A percentile compares a stretch with the other conserved stretches of the same genome.
These are phyloP conservation scores for Halictus rubicundus DNA, from an alignment of 1,140 invertebrate genomes.

Conservation along the genomic window DNA sequence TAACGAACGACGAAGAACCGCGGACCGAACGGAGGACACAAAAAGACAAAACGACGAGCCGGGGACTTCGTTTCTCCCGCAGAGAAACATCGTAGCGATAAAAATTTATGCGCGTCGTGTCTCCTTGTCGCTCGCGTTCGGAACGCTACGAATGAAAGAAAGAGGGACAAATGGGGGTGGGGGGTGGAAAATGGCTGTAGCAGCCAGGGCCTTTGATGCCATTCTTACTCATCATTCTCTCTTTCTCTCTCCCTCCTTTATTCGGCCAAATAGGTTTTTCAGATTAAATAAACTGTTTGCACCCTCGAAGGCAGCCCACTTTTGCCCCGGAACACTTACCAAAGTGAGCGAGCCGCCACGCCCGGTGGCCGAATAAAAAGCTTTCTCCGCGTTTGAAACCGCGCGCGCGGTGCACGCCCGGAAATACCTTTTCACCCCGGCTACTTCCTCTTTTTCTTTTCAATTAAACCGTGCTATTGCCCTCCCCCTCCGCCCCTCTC, in stretches of 20 bases:
- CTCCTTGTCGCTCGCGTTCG: neutral
- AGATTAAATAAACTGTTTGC: constrained; percentile 62
- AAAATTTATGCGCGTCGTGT: neutral
- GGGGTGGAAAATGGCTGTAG: constrained; percentile 28
- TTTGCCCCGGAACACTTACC: constrained; percentile 26
- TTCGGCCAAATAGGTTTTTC: constrained; percentile 56
- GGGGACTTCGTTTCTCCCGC: neutral
- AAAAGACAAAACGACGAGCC: no score
- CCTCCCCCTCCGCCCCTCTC: neutral
- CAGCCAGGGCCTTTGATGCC: constrained; percentile 52
- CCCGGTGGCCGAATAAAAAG: constrained; percentile 33
- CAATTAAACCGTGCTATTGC: neutral
- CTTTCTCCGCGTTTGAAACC: constrained; percentile 27
- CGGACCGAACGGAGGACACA: neutral
- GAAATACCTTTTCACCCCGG: constrained; percentile 8
- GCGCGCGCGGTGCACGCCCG: constrained; percentile 8
- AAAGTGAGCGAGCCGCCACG: constrained; percentile 27
- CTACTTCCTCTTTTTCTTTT: neutral
- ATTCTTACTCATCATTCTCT: constrained; percentile 53
- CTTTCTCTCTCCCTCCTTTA: constrained; percentile 44
- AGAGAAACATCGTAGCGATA: neutral
- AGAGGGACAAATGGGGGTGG: no score
- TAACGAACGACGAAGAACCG: no score
- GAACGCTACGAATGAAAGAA: neutral
- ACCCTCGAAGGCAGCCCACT: constrained; percentile 41